Percentiles rank a stretch among this genome's conserved stretches.
Conservation (phyloP, 2,797 vertebrate species). For the Taeniopygia guttata region DNA sequence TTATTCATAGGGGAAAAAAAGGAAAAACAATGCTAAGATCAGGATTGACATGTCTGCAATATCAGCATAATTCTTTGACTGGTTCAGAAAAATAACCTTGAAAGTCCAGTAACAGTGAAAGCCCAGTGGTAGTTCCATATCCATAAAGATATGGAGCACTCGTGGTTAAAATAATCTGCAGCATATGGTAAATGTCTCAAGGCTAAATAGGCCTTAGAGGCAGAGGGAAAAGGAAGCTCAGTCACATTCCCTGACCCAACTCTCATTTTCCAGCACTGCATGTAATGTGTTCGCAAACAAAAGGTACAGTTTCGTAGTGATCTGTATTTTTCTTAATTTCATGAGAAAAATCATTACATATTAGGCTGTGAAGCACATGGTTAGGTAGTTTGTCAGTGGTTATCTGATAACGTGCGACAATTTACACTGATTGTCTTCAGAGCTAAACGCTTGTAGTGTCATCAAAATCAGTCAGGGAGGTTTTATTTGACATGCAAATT, state of each 20-base stretch:
- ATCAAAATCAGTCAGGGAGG: neutral
- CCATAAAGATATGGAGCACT: neutral
- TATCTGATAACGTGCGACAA: neutral
- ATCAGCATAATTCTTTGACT: neutral
- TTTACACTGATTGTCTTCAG: neutral
- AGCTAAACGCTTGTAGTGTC: neutral
- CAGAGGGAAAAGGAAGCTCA: neutral
- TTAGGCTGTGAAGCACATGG: neutral
- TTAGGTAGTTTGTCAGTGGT: neutral
- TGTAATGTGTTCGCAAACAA: neutral
- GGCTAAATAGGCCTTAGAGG: neutral
- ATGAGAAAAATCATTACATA: neutral
- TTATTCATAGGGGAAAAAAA: neutral
- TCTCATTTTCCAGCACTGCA: neutral
- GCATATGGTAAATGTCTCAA: neutral
- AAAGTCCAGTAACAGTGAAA: neutral
- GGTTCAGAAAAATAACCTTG: neutral
- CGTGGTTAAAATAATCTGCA: neutral
- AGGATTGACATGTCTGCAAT: neutral
- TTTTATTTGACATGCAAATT: conserved; percentile 26
- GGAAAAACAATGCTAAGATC: neutral
- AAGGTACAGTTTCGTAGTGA: neutral
- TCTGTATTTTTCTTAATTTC: neutral
- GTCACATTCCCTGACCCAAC: neutral
- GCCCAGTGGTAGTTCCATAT: neutral